Evolutionary conservation across 2,113 vertebrate genomes (phyloP), one percentile per base, ranked within the genome.

Genomic region (Chlorodrepanis virens): DNA sequence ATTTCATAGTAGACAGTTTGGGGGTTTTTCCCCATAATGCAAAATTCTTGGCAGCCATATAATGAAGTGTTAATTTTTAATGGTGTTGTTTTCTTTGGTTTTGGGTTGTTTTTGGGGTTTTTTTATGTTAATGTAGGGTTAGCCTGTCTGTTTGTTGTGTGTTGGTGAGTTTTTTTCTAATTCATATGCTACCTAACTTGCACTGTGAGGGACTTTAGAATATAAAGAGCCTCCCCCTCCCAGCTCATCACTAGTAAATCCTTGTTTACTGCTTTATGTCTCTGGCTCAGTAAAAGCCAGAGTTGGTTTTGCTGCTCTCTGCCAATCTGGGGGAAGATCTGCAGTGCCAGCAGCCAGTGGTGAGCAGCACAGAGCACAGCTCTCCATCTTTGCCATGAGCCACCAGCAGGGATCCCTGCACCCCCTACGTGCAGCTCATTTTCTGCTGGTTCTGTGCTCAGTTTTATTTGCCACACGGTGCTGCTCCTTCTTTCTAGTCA

Each of bases 51-150:
- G 29, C 24, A 78, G 27, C 27, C 52, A 8, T 42, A 37, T 70
- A 87, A 74, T 10, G 4, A 69, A 65, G 12, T 12, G 4, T 74
- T 83, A 47, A 22, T 31, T 87, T 85, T 65, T 50, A 87, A 70
- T 50, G 9, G 9, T 54, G 9, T 12, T 28, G 35, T 35, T 35
- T 53, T 18, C 49, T 22, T 20, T 33, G 20, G 12, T 4, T 49
- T 17, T 28, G 19, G 11, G 1, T 13, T 40, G 12, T n/a, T n/a
- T n/a, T n/a, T n/a, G n/a, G n/a, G n/a, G n/a, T 15, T 16, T n/a
- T 40, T 18, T 16, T 14, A 37, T 31, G 27, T 70, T 53, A 10
- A 31, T 53, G 8, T 53, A 54, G 22, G 11, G 5, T 53, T 83
- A 71, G 23, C 6, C 33, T 64, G 4, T 60, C 61, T 69, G 25